A percentile compares a stretch with the other conserved stretches of the same genome.
Evolutionary conservation across 2,888 invertebrate species (phyloP).

Genomic region (Macropis europaea): DNA sequence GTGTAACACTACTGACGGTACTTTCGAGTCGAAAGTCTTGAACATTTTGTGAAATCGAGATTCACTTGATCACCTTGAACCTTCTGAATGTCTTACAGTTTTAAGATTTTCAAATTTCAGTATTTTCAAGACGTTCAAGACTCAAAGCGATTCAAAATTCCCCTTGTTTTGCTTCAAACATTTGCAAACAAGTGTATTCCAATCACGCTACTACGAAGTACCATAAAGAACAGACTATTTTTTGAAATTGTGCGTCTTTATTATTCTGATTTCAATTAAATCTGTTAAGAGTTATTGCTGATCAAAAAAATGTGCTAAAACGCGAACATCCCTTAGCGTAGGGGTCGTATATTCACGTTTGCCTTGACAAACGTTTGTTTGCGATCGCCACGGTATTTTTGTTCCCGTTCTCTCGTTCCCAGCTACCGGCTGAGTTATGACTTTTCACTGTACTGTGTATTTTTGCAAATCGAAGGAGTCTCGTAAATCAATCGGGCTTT

Average conservation of each 20-base stretch:
- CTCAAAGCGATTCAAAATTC: too few species aligned
- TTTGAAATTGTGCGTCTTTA: not conserved
- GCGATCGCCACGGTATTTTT: conserved; percentile 1
- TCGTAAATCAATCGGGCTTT: conserved; percentile 15
- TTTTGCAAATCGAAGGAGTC: conserved; percentile 13
- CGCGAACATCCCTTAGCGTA: conserved; percentile 20
- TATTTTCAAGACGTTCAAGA: too few species aligned
- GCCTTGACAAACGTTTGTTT: conserved; percentile 32
- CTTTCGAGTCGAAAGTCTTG: too few species aligned
- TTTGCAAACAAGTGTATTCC: too few species aligned
- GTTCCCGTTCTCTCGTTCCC: not conserved
- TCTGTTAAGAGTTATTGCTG: conserved; percentile 23
- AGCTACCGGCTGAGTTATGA: conserved; percentile 16
- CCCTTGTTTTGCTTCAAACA: too few species aligned
- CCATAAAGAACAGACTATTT: not conserved
- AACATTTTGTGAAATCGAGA: too few species aligned
- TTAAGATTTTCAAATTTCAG: too few species aligned
- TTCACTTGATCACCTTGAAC: too few species aligned
- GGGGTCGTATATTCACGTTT: conserved; percentile 40
- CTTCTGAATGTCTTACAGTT: too few species aligned
- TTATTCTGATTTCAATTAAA: conserved; percentile 26
- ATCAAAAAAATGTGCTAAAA: conserved; percentile 15
- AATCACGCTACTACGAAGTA: too few species aligned
- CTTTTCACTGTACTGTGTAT: conserved; percentile 2
- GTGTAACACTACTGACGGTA: conserved; percentile 30